Conservation (phyloP, 2,888 invertebrate species). For the Eupsilia transversa region DNA sequence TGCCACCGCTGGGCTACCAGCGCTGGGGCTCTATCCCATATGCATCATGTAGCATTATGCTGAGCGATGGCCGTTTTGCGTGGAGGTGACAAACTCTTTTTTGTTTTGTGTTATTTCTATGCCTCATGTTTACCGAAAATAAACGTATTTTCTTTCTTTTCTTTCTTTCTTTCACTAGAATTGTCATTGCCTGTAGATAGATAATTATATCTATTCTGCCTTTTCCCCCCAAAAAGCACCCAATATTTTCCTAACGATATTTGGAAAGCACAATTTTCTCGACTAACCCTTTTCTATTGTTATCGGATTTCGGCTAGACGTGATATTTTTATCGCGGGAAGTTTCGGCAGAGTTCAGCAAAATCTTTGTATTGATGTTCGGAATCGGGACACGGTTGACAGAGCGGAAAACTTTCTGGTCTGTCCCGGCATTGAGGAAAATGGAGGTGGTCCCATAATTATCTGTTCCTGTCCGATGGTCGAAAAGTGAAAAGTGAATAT, state of each 20-base stretch:
- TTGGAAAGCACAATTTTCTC: constrained; percentile 23
- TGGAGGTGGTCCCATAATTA: not conserved
- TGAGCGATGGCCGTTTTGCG: too few relatives aligned
- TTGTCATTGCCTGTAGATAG: too few relatives aligned
- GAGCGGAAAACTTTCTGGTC: constrained; percentile 15
- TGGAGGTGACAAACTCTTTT: too few relatives aligned
- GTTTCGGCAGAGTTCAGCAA: constrained; percentile 9
- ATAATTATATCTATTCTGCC: too few relatives aligned
- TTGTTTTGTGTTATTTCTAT: too few relatives aligned
- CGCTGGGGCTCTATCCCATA: too few relatives aligned
- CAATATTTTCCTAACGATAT: not conserved
- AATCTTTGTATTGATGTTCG: constrained; percentile 18
- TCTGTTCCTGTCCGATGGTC: not conserved
- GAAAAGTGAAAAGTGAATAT: not conserved
- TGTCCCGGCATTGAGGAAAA: constrained; percentile 6
- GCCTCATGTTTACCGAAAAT: too few relatives aligned
- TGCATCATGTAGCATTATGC: too few relatives aligned
- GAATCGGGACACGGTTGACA: constrained; percentile 14
- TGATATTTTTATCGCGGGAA: constrained; percentile 33
- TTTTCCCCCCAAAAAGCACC: not conserved
- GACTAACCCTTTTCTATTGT: constrained; percentile 38
- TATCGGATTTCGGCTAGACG: constrained; percentile 30
- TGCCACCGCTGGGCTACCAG: too few relatives aligned
- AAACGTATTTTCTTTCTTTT: too few relatives aligned
- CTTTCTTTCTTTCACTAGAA: too few relatives aligned